Base-by-base conservation (phyloP, 2,113 vertebrate genomes). In the Noturus placidus region DNA sequence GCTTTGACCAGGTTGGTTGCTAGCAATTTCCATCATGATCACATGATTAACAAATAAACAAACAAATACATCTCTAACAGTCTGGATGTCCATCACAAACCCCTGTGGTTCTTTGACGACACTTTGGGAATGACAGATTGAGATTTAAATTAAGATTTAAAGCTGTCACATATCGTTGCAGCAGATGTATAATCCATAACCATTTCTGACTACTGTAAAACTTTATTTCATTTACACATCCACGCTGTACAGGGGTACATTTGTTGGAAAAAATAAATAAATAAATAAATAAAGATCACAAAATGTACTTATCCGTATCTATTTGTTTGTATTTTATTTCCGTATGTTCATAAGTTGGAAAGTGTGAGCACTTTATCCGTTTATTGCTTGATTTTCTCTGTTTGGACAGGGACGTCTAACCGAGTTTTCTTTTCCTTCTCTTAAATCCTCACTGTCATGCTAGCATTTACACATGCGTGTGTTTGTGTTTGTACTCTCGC, bases 401-500 rank as follows among this genome's bases (percentile, higher is more conserved):
- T 87, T 81, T 42, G 59, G 65, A 70, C 57, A 65, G 81, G 4
- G 56, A 83, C 38, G 46, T 80, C 54, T 4, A 15, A 52, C 46
- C 7, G 63, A 70, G 15, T 74, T 74, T 38, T 69, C 63, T 59
- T 76, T 46, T 30, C 35, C 15, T 42, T 83, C 27, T 76, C 70
- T 83, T 38, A 25, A 61, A 82, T 82, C 79, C 15, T 42, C 22
- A 11, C 38, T 30, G 78, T 76, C 74, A 79, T 74, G 25, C 79
- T 81, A 70, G 42, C 74, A 56, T 87, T 82, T 87, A 33, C 30
- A 30, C 15, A n/a, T 50, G 54, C 70, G 27, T 52, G 35, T 82
- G 35, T 82, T 74, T 83, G 46, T 78, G 35, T 70, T 79, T 61
- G 78, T 89, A 50, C 81, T 77, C 79, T 57, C 46, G 35, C 63